phyloP scores from a whole-genome alignment of 2,113 vertebrate genomes.

The Passer domesticus region DNA sequence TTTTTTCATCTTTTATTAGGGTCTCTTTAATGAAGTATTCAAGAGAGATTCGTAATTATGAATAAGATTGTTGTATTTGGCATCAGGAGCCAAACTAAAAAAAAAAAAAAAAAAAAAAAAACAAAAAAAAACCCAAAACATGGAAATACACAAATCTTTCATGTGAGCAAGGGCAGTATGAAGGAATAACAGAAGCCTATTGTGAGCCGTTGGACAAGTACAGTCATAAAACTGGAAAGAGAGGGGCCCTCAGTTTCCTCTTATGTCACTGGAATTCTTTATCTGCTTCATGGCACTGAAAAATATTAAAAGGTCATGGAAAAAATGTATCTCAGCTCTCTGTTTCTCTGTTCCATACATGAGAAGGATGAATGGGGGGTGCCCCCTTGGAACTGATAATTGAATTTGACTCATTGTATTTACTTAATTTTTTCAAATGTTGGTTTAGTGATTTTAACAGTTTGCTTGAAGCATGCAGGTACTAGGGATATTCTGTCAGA shows the following conservation, averaged over 20 bases:
- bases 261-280: slow-evolving; percentile 11
- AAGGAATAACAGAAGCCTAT: not conserved
- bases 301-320: slow-evolving; percentile 16
- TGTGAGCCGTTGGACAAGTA: not conserved
- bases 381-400: not conserved
- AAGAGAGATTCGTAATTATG: not conserved
- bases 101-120: too few species aligned
- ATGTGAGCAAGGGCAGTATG: not conserved
- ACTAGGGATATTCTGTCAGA: not conserved
- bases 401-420: slow-evolving; percentile 10
- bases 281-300: slow-evolving; percentile 4
- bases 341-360: not conserved
- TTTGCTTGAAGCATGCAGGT: not conserved
- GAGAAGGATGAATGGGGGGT: not conserved
- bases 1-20: not conserved
- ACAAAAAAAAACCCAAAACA: accelerated
- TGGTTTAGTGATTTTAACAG: not conserved
- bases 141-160: not conserved
- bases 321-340: not conserved
- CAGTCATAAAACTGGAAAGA: not conserved
- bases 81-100: not conserved
- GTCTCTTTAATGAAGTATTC: not conserved
- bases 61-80: not conserved
- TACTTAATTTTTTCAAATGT: not conserved
- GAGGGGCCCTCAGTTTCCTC: not conserved